A percentile compares a stretch with the other conserved stretches of the same genome.
Conservation (phyloP, 2,888 invertebrate species). For the Orchesellides sinensis region DNA sequence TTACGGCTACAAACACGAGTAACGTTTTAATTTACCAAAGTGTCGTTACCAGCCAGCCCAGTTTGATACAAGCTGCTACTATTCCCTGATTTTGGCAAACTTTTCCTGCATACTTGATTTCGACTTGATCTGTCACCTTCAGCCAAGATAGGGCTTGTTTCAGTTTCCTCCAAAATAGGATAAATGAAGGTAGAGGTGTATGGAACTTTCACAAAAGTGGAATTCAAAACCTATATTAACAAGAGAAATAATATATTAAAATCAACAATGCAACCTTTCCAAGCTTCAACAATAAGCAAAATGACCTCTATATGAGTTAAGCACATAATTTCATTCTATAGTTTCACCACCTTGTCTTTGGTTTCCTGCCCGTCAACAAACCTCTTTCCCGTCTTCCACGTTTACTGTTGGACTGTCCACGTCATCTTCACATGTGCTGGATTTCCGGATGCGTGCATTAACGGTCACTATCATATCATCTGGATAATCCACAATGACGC, state of each 20-base stretch:
- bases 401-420: background rate
- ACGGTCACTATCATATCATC: conserved; percentile 16
- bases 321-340: background rate
- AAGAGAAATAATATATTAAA: background rate
- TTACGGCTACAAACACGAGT: background rate
- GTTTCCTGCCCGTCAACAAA: background rate
- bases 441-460: conserved; percentile 22
- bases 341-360: background rate
- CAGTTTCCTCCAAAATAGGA: conserved; percentile 4
- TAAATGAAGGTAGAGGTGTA: conserved; percentile 30
- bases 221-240: conserved; percentile 5
- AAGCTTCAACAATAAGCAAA: no score
- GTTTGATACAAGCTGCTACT: conserved; percentile 28
- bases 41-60: conserved; percentile 1
- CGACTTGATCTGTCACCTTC: background rate
- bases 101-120: background rate
- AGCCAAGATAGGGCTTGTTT: background rate
- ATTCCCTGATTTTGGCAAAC: conserved; percentile 9
- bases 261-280: background rate
- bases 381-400: no score
- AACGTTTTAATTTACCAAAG: background rate
- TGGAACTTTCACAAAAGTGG: conserved; percentile 38
- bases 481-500: conserved; percentile 28
- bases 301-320: no score
- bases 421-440: no score